These are phyloP conservation scores for Noctua comes DNA, from an alignment of 2,888 invertebrate species.

Conservation along the genomic window DNA sequence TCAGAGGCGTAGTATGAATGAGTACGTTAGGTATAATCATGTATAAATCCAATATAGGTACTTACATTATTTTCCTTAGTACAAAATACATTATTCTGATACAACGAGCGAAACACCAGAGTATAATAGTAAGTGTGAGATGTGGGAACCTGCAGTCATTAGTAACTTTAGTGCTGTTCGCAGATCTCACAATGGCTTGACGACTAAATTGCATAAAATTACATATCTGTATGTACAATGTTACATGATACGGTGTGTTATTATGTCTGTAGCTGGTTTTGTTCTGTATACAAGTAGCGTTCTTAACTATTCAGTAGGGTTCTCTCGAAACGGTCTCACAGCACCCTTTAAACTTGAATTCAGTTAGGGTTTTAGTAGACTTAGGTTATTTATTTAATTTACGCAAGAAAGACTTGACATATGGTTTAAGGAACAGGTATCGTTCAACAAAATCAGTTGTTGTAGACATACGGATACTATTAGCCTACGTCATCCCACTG, in stretches of 20 bases:
- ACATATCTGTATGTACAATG: constrained; percentile 31
- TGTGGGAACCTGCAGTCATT: constrained; percentile 56
- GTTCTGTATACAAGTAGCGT: constrained; percentile 39
- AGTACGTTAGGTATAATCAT: not conserved
- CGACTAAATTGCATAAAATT: constrained; percentile 66
- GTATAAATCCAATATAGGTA: constrained; percentile 3
- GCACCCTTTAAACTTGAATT: constrained; percentile 7
- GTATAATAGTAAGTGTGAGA: constrained; percentile 36
- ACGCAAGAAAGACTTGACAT: not conserved
- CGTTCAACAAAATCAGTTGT: not conserved
- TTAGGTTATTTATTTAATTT: constrained; percentile 14
- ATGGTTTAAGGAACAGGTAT: not conserved
- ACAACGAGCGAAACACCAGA: constrained; percentile 54
- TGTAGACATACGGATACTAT: not conserved
- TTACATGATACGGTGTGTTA: constrained; percentile 41
- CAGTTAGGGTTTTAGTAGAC: not conserved
- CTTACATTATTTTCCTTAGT: constrained; percentile 17
- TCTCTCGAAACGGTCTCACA: constrained; percentile 13
- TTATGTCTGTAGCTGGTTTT: constrained; percentile 51
- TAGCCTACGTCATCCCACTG: not conserved
- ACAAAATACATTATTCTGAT: constrained; percentile 37
- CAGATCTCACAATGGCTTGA: constrained; percentile 62
- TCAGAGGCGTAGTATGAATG: constrained; percentile 17
- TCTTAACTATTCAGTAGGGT: constrained; percentile 26
- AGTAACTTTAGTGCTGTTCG: constrained; percentile 53